phyloP scores from a whole-genome alignment of 35 echinoderm and acorn worm species.

The Apostichopus japonicus region DNA sequence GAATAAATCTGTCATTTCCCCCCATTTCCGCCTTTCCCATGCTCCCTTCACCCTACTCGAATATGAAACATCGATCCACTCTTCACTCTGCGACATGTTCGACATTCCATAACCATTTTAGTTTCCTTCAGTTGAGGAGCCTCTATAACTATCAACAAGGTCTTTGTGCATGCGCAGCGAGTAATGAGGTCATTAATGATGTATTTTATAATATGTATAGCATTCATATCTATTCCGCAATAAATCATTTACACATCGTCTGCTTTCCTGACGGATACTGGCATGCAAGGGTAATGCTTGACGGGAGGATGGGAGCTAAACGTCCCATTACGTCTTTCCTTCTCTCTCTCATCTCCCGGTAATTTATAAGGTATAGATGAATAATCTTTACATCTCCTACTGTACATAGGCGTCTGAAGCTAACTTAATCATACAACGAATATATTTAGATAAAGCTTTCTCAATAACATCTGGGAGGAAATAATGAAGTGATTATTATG shows the following conservation, averaged over 20 bases:
- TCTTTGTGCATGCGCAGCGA: background rate
- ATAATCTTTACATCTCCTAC: background rate
- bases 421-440: background rate
- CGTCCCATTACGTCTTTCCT: background rate
- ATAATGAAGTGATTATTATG: conserved; percentile 1
- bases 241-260: conserved; percentile 17
- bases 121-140: too few relatives aligned
- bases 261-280: background rate
- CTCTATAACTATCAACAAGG: background rate
- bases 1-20: too few relatives aligned
- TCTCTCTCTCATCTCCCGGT: background rate
- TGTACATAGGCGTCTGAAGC: background rate
- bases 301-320: background rate
- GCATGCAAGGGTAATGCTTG: conserved; percentile 10
- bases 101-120: background rate
- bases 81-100: background rate
- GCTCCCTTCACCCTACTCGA: too few relatives aligned
- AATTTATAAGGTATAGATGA: background rate
- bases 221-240: conserved; percentile 9
- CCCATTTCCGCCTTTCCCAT: too few relatives aligned
- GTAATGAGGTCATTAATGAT: background rate
- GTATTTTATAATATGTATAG: background rate
- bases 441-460: background rate
- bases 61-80: too few relatives aligned
- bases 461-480: background rate